Evolutionary conservation across 2,888 invertebrate genomes (phyloP).

Genomic region (Thyatira batis): DNA sequence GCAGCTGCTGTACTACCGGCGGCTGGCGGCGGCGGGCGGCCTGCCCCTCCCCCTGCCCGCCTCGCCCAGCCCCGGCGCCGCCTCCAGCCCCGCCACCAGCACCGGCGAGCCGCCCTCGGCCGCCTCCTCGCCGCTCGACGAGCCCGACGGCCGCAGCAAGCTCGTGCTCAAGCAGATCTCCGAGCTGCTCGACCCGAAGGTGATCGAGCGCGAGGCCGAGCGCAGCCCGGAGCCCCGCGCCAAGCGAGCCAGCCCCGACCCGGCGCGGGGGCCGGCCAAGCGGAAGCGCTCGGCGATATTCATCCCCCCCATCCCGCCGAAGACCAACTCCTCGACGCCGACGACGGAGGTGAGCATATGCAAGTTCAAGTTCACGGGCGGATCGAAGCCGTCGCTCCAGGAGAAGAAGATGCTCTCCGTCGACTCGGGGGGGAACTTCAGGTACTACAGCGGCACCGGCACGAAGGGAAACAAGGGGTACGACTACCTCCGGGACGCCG

Average conservation of each 20-base stretch:
- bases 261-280: slow-evolving; percentile 79
- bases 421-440: slow-evolving; percentile 93
- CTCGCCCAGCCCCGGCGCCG: slow-evolving; percentile 54
- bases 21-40: slow-evolving; percentile 84
- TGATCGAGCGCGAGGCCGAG: slow-evolving; percentile 63
- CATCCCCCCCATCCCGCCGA: slow-evolving; percentile 90
- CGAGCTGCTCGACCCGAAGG: slow-evolving; percentile 71
- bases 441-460: slow-evolving; percentile 93
- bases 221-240: slow-evolving; percentile 64
- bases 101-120: slow-evolving; percentile 62
- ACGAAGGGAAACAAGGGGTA: slow-evolving; percentile 91
- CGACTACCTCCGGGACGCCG: slow-evolving; percentile 88
- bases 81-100: slow-evolving; percentile 72
- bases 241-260: slow-evolving; percentile 72
- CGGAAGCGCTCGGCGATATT: slow-evolving; percentile 92
- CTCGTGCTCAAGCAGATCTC: slow-evolving; percentile 75
- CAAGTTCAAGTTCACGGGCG: slow-evolving; percentile 96
- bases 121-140: slow-evolving; percentile 69
- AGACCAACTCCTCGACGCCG: slow-evolving; percentile 87
- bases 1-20: slow-evolving; percentile 88
- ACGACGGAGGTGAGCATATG: slow-evolving; percentile 94
- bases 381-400: slow-evolving; percentile 92
- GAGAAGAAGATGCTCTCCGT: slow-evolving; percentile 96
- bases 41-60: slow-evolving; percentile 65
- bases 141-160: slow-evolving; percentile 67